Evolutionary conservation across 2,888 invertebrate genomes (phyloP), one percentile per base, ranked within the genome.

Genomic region (Apotomis capreana): DNA sequence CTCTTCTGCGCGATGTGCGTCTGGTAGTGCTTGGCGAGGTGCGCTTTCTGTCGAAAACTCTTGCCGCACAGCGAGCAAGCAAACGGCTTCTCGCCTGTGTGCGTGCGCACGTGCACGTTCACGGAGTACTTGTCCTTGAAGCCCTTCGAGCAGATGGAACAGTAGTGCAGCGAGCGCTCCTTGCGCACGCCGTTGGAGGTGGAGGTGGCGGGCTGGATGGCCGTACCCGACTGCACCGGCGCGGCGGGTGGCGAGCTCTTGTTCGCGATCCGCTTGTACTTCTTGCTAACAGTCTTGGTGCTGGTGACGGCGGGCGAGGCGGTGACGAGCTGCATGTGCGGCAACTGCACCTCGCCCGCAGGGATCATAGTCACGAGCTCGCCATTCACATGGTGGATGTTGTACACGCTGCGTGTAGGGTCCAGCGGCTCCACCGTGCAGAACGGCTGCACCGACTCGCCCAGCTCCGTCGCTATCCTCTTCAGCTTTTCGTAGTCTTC

Each of bases 81-180:
- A 89, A 99, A 99, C 0, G 99, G 99, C 85, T 99, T 99, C 89
- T 99, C 99, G 0, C 99, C 99, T 0, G 99, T 99, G 87, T 99
- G 99, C 40, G 99, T 99, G 80, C 99, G 95, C 79, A 99, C 97
- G 89, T 99, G 99, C 61, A 99, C 99, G 87, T 99, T 99, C 70
- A 99, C 98, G 75, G 99, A 97, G 94, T 99, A 99, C 88, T 98
- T 98, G 89, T 98, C 98, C 89, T 98, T 98, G 90, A 98, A 98
- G 4, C 98, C 98, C 86, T 97, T 98, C 80, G 97, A 97, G 90
- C 97, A 99, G 88, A 99, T 97, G 87, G 97, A 96, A 94, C 99
- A 96, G 90, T 98, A 96, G 89, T 99, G 96, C 77, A 99, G 90
- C 74, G 98, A 96, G 79, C 98, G 94, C 85, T 98, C 98, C 84